Conservation (phyloP, 1,140 invertebrate genomes). For the Pogonognathellus flavescens region DNA sequence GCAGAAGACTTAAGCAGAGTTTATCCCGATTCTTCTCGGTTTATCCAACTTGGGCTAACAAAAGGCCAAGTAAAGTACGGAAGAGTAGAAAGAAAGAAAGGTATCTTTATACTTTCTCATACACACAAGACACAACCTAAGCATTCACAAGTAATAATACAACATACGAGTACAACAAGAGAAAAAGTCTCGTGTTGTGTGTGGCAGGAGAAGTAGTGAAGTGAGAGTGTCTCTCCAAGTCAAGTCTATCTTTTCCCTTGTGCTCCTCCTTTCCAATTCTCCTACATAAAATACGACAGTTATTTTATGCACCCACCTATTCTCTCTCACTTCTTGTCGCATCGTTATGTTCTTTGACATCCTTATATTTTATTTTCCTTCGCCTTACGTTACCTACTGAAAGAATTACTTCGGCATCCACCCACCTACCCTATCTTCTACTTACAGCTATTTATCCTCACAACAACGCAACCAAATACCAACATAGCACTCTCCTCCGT, state of each 20-base stretch:
- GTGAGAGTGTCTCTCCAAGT: not conserved
- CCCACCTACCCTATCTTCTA: too few species aligned
- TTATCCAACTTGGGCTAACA: conserved; percentile 31
- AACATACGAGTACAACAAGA: not conserved
- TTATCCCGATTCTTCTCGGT: conserved; percentile 6
- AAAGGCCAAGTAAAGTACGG: conserved; percentile 13
- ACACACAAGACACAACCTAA: not conserved
- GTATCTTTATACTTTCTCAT: conserved; percentile 10
- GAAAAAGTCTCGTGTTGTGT: not conserved
- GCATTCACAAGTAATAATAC: not conserved
- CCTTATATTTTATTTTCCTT: conserved; percentile 43
- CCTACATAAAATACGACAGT: conserved; percentile 45
- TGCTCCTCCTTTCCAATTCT: conserved; percentile 52
- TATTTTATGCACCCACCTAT: conserved; percentile 56
- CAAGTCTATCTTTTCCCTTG: not conserved
- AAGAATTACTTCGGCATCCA: not conserved
- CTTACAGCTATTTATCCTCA: too few species aligned
- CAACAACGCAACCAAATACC: too few species aligned
- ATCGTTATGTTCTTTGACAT: conserved; percentile 45
- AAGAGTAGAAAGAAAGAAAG: conserved; percentile 10
- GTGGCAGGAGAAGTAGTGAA: not conserved
- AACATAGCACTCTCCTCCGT: too few species aligned
- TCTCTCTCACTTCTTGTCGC: conserved; percentile 29
- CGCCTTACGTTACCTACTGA: not conserved
- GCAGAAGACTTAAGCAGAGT: not conserved